phyloP scores from a whole-genome alignment of 2,888 invertebrate genomes.

The Latrodectus elegans region DNA sequence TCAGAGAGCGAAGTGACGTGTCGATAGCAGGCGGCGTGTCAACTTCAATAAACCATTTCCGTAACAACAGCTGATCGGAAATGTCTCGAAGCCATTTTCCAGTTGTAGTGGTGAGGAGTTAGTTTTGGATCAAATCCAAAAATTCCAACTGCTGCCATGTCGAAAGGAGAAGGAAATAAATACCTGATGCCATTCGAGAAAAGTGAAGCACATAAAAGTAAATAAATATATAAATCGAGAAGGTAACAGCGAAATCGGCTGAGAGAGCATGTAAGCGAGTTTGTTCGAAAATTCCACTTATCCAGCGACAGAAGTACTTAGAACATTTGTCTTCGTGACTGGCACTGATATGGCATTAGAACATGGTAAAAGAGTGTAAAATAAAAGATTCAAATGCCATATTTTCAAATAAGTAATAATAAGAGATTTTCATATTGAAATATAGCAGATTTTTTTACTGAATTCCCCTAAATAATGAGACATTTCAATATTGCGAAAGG shows the following conservation, averaged over 20 bases:
- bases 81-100: conserved; percentile 9
- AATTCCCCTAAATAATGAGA: no score
- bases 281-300: no score
- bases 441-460: no score
- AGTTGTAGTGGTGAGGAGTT: background rate
- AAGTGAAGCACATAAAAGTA: background rate
- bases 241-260: conserved; percentile 14
- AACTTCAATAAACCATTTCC: background rate
- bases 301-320: background rate
- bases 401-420: no score
- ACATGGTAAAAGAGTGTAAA: no score
- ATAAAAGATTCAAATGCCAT: no score
- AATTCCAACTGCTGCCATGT: background rate
- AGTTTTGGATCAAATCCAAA: conserved; percentile 1
- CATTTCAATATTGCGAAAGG: no score
- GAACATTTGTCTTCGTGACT: background rate
- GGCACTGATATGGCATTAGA: background rate
- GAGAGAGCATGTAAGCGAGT: no score
- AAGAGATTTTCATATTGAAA: no score
- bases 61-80: conserved; percentile 18
- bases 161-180: background rate
- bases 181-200: background rate
- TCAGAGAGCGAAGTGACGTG: no score
- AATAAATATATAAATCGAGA: background rate
- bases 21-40: no score